A percentile compares a stretch with the other conserved stretches of the same genome.
Evolutionary conservation across 2,888 invertebrate genomes (phyloP).

Genomic region (Erynnis tages): DNA sequence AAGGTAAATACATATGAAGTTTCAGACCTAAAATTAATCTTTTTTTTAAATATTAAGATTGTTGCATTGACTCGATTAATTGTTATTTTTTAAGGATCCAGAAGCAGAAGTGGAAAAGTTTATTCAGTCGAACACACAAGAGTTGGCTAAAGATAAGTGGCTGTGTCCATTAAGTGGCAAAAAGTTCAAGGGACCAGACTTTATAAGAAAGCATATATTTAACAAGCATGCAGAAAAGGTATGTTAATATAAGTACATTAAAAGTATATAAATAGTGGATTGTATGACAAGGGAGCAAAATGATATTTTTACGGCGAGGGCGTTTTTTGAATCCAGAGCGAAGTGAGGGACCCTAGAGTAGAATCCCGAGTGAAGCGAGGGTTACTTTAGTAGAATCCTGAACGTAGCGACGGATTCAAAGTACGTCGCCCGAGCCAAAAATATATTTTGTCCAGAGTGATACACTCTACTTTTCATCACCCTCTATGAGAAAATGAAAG

Average conservation of each 20-base stretch:
- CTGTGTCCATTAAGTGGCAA: conserved; percentile 98
- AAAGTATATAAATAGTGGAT: too few species aligned
- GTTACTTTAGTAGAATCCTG: too few species aligned
- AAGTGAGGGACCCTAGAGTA: too few species aligned
- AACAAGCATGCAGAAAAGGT: conserved; percentile 98
- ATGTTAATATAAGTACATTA: conserved; percentile 21
- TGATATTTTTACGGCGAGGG: neutral
- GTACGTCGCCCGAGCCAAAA: too few species aligned
- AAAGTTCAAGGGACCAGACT: conserved; percentile 99
- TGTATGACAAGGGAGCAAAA: conserved; percentile 1
- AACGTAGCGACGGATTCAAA: too few species aligned
- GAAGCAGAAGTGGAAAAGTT: conserved; percentile 95
- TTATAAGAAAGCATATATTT: conserved; percentile 98
- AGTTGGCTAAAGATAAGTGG: conserved; percentile 99
- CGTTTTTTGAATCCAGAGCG: too few species aligned
- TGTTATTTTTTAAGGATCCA: conserved; percentile 61
- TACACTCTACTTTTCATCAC: too few species aligned
- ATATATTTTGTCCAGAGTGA: too few species aligned
- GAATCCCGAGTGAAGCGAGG: too few species aligned
- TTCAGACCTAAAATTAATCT: neutral
- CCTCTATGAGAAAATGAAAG: too few species aligned
- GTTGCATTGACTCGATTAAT: neutral
- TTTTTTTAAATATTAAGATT: neutral
- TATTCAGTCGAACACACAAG: conserved; percentile 97
- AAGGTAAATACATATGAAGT: conserved; percentile 83